A percentile compares a stretch with the other conserved stretches of the same genome.
These are phyloP conservation scores for Apteryx owenii DNA, from an alignment of 2,113 vertebrate species.

Conservation along the genomic window DNA sequence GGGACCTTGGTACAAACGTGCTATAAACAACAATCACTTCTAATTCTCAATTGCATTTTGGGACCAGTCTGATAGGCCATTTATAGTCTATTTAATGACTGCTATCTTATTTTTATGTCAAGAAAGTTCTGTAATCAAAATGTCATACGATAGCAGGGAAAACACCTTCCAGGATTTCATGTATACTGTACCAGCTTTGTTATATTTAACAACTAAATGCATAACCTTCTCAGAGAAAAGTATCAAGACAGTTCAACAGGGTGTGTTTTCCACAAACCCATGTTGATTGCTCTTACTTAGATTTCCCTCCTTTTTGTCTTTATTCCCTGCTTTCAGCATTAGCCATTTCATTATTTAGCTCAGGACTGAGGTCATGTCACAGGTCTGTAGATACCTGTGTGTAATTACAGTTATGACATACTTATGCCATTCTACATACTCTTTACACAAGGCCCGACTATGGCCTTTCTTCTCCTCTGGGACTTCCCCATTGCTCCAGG, in stretches of 20 bases:
- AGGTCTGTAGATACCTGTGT: background rate
- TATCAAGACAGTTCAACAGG: background rate
- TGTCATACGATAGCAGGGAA: background rate
- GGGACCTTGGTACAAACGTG: background rate
- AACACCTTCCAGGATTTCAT: constrained; percentile 11
- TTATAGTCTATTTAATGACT: constrained; percentile 20
- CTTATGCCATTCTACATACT: background rate
- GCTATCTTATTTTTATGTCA: constrained; percentile 24
- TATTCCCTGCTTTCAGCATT: background rate
- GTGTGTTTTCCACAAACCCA: background rate
- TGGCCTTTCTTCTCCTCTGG: background rate
- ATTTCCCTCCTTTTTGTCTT: background rate
- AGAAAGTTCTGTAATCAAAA: constrained; percentile 23
- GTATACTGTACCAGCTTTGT: background rate
- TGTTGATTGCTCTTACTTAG: background rate
- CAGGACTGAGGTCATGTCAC: background rate
- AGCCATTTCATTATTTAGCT: background rate
- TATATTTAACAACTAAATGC: background rate
- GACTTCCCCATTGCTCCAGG: background rate
- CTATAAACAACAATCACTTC: background rate
- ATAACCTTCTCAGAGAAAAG: background rate
- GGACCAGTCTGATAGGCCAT: background rate
- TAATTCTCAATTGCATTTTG: background rate
- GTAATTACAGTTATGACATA: background rate
- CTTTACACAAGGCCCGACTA: background rate